Percentiles rank a stretch among this genome's conserved stretches.
phyloP scores from a whole-genome alignment of 2,888 invertebrate genomes.

The Palloptera scutellata region DNA sequence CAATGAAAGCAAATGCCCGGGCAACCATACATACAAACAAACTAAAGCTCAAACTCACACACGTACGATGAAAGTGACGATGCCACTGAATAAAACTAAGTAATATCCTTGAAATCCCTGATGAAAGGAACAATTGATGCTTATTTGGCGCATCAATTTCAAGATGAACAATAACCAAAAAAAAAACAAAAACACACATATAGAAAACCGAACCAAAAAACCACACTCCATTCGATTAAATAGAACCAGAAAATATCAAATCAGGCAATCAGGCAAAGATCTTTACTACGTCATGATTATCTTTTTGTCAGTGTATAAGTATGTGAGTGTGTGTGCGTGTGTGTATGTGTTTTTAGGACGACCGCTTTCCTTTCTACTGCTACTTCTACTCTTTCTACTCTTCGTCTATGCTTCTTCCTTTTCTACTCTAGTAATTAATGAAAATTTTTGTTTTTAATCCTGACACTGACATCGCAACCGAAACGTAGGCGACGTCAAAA shows the following conservation, averaged over 20 bases:
- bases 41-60: background rate
- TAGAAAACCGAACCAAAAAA: no score
- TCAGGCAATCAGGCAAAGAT: slow-evolving; percentile 1
- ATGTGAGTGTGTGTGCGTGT: background rate
- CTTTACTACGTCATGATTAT: slow-evolving; percentile 1
- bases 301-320: background rate
- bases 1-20: no score
- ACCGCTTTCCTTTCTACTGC: no score
- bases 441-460: slow-evolving; percentile 30
- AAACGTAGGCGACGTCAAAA: no score
- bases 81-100: slow-evolving; percentile 3
- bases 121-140: slow-evolving; percentile 31
- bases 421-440: slow-evolving; percentile 14
- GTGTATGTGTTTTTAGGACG: background rate
- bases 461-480: slow-evolving; percentile 1
- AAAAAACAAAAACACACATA: background rate
- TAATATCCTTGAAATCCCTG: slow-evolving; percentile 28
- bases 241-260: slow-evolving; percentile 1
- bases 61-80: background rate
- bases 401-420: background rate
- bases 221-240: no score
- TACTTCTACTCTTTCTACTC: no score
- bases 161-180: background rate
- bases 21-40: background rate
- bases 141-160: background rate